phyloP scores from a whole-genome alignment of 2,888 invertebrate species.

The Ormyrus nitidulus region DNA sequence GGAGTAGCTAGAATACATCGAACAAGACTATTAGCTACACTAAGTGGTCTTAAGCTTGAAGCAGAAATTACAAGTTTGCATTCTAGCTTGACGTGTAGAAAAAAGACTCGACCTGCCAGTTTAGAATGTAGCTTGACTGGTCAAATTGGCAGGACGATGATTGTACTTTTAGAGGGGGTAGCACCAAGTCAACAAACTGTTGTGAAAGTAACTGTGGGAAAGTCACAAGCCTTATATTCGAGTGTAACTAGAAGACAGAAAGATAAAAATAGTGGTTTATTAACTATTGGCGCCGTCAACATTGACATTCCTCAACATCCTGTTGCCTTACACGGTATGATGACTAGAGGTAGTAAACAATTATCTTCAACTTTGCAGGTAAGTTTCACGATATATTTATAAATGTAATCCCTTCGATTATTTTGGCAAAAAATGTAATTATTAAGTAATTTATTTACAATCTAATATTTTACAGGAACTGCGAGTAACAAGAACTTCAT shows the following conservation, averaged over 20 bases:
- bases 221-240: constrained; percentile 94
- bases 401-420: not conserved
- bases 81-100: constrained; percentile 93
- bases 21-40: constrained; percentile 89
- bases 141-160: constrained; percentile 93
- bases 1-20: constrained; percentile 92
- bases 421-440: not conserved
- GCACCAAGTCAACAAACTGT: constrained; percentile 95
- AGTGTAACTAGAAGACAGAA: constrained; percentile 86
- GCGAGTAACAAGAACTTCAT: constrained; percentile 87
- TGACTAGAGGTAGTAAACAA: constrained; percentile 95
- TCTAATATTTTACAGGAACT: constrained; percentile 79
- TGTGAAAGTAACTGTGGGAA: constrained; percentile 93
- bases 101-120: constrained; percentile 84
- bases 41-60: constrained; percentile 95
- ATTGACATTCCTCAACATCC: constrained; percentile 99
- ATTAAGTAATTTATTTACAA: too few species aligned
- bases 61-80: constrained; percentile 95
- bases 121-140: constrained; percentile 90
- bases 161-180: constrained; percentile 92
- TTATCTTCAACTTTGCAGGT: constrained; percentile 94
- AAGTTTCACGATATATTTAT: constrained; percentile 26
- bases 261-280: constrained; percentile 87
- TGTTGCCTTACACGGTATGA: constrained; percentile 98
- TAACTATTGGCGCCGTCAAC: constrained; percentile 92